phyloP scores from a whole-genome alignment of 2,113 vertebrate genomes.

The Heptranchias perlo region DNA sequence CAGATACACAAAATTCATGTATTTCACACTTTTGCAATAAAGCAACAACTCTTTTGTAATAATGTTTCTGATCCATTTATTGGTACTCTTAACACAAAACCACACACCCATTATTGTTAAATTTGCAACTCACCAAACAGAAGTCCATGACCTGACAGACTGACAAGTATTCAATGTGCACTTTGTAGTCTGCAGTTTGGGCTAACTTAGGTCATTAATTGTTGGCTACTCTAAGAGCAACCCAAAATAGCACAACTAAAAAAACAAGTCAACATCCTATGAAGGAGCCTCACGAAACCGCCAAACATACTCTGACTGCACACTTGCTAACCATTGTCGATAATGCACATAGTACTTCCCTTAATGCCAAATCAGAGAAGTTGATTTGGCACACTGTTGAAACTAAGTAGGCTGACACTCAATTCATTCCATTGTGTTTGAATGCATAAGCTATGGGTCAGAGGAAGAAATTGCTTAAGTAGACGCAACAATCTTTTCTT shows the following conservation, averaged over 20 bases:
- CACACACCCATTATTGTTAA: not conserved
- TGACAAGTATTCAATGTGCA: not conserved
- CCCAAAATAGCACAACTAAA: not conserved
- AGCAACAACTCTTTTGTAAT: not conserved
- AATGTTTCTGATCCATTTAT: not conserved
- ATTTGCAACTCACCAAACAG: not conserved
- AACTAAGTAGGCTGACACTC: not conserved
- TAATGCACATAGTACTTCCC: not conserved
- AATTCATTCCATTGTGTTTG: not conserved
- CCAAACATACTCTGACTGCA: not conserved
- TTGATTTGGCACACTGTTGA: not conserved
- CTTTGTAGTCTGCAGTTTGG: not conserved
- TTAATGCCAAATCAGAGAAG: not conserved
- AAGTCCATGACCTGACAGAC: not conserved
- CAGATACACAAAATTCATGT: not conserved
- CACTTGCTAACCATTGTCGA: not conserved
- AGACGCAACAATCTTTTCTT: not conserved
- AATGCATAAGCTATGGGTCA: not conserved
- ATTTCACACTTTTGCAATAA: not conserved
- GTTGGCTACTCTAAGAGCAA: not conserved
- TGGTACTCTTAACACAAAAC: not conserved
- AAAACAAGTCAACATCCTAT: not conserved
- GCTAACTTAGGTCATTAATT: not conserved
- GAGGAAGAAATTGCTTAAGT: not conserved
- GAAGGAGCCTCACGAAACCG: no score